Evolutionary conservation across 1,140 invertebrate genomes (phyloP).

Genomic region (Nymphalis io): DNA sequence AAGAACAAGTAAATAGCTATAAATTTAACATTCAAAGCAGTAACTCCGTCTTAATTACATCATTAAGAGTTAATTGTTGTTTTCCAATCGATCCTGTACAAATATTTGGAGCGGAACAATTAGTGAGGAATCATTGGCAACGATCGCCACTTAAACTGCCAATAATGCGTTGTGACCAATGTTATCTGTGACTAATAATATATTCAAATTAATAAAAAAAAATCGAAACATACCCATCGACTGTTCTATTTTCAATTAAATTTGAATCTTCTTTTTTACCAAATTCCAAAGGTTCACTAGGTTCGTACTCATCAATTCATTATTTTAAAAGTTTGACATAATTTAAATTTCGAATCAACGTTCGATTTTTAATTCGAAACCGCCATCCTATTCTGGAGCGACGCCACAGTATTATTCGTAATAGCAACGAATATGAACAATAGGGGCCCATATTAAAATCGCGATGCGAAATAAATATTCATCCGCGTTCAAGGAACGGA

Average conservation of each 20-base stretch:
- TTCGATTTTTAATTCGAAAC: conserved; percentile 34
- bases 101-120: conserved; percentile 11
- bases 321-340: too few relatives aligned
- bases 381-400: conserved; percentile 32
- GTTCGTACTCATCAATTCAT: too few relatives aligned
- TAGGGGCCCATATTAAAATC: conserved; percentile 52
- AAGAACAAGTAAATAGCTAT: not conserved
- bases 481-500: conserved; percentile 54
- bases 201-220: not conserved
- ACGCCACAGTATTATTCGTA: conserved; percentile 36
- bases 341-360: conserved; percentile 28
- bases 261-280: not conserved
- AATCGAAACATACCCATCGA: not conserved
- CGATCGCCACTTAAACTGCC: conserved; percentile 9
- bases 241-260: not conserved
- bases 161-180: conserved; percentile 3
- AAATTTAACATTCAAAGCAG: conserved; percentile 8
- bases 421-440: conserved; percentile 67
- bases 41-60: conserved; percentile 7
- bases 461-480: conserved; percentile 68
- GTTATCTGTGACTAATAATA: conserved; percentile 9
- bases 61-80: conserved; percentile 12
- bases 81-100: conserved; percentile 4
- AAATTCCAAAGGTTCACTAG: too few relatives aligned
- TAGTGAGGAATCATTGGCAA: conserved; percentile 13